Conservation (phyloP, 2,797 vertebrate genomes). For the Etheostoma perlongum region DNA sequence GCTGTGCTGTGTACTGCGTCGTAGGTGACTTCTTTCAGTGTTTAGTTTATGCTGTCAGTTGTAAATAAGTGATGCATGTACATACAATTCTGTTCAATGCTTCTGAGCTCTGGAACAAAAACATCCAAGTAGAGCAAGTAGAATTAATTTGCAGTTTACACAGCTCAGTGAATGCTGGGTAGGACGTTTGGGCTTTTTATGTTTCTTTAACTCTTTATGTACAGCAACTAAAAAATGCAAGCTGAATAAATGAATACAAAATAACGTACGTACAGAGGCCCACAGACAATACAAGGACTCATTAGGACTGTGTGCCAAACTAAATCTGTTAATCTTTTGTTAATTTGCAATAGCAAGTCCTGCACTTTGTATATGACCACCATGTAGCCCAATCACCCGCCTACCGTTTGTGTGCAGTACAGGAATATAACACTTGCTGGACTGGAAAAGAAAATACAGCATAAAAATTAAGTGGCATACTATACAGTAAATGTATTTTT, state of each 20-base stretch:
- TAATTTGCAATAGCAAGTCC: background rate
- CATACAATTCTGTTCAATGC: background rate
- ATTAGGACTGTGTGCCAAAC: background rate
- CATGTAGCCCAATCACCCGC: background rate
- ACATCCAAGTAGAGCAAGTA: constrained; percentile 24
- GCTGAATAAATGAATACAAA: background rate
- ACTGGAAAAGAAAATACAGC: background rate
- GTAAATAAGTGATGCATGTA: constrained; percentile 28
- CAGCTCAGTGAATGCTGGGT: background rate
- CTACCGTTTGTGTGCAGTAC: too few species aligned
- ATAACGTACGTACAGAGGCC: background rate
- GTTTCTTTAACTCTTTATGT: background rate
- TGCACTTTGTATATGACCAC: background rate
- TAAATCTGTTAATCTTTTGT: background rate
- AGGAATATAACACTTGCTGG: background rate
- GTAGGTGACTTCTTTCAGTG: background rate
- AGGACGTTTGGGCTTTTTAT: background rate
- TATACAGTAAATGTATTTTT: background rate
- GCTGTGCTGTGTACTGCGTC: constrained; percentile 20
- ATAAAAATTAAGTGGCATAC: background rate
- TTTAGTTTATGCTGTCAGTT: constrained; percentile 29
- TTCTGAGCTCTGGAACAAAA: constrained; percentile 30
- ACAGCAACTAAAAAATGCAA: background rate
- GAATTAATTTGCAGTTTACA: constrained; percentile 25
- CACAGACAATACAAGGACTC: background rate